Percentiles rank a stretch among this genome's conserved stretches.
These are phyloP conservation scores for Aradophagus sp. DNA, from an alignment of 1,140 invertebrate species.

Conservation along the genomic window DNA sequence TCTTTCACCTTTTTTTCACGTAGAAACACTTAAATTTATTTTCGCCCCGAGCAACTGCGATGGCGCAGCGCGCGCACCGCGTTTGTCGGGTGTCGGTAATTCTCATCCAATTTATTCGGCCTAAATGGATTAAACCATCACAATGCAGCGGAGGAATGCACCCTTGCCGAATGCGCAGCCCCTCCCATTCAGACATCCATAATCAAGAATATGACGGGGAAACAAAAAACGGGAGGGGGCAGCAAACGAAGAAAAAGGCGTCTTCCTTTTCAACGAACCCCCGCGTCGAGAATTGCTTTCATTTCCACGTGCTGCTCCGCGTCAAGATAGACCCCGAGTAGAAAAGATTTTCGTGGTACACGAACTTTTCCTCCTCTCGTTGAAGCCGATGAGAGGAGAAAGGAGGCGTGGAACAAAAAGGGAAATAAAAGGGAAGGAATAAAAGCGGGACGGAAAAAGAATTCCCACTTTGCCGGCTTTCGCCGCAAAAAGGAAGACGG, in stretches of 20 bases:
- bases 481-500: constrained; percentile 35
- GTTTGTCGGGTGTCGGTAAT: constrained; percentile 19
- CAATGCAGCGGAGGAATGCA: constrained; percentile 17
- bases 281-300: constrained; percentile 45
- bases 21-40: constrained; percentile 36
- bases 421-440: no score
- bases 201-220: constrained; percentile 33
- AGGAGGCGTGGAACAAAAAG: no score
- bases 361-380: constrained; percentile 55
- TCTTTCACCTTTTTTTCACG: constrained; percentile 12
- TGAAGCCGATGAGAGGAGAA: constrained; percentile 42
- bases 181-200: constrained; percentile 35
- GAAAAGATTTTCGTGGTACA: constrained; percentile 56
- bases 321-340: constrained; percentile 40
- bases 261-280: constrained; percentile 30
- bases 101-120: constrained; percentile 38
- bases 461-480: constrained; percentile 30
- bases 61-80: constrained; percentile 8
- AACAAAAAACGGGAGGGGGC: constrained; percentile 26
- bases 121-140: constrained; percentile 47
- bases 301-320: constrained; percentile 38
- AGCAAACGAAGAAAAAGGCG: constrained; percentile 2
- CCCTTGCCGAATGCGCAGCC: neutral
- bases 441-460: constrained; percentile 21
- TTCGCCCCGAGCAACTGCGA: constrained; percentile 22